Evolutionary conservation across 2,888 invertebrate species (phyloP).

Genomic region (Polyploca ridens): DNA sequence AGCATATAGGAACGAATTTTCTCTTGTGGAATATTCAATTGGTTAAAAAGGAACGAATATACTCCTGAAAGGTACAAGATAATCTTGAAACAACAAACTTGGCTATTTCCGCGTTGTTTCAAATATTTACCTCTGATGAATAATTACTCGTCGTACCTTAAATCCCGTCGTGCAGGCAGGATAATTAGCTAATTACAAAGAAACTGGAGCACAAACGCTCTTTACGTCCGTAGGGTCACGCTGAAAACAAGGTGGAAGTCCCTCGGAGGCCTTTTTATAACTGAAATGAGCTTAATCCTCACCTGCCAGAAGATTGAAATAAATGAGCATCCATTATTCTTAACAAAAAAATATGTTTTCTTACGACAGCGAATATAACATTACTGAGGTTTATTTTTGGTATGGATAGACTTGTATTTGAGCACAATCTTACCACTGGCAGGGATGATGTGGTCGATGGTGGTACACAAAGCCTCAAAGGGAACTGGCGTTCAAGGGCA

Average conservation of each 20-base stretch:
- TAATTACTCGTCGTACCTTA: constrained; percentile 18
- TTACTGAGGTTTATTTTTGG: too few relatives aligned
- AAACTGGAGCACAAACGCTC: constrained; percentile 31
- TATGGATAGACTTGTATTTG: too few relatives aligned
- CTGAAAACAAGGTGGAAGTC: constrained; percentile 29
- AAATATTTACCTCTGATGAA: constrained; percentile 18
- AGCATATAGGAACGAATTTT: too few relatives aligned
- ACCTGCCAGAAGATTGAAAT: constrained; percentile 34
- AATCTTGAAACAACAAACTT: neutral
- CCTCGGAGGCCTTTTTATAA: constrained; percentile 35
- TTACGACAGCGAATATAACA: neutral
- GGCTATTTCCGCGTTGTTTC: constrained; percentile 10
- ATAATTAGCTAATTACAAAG: constrained; percentile 43
- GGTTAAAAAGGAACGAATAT: too few relatives aligned
- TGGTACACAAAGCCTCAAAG: too few relatives aligned
- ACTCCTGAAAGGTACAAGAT: too few relatives aligned
- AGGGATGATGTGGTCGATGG: too few relatives aligned
- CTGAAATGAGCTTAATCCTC: constrained; percentile 43
- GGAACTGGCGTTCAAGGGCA: too few relatives aligned
- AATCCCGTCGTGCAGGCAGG: constrained; percentile 28
- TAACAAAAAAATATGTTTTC: constrained; percentile 3
- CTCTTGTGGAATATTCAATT: too few relatives aligned
- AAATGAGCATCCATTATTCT: constrained; percentile 20
- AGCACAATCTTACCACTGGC: too few relatives aligned
- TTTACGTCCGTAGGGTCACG: constrained; percentile 36